Conservation (phyloP, 2,888 invertebrate species). For the Torymus texanus region DNA sequence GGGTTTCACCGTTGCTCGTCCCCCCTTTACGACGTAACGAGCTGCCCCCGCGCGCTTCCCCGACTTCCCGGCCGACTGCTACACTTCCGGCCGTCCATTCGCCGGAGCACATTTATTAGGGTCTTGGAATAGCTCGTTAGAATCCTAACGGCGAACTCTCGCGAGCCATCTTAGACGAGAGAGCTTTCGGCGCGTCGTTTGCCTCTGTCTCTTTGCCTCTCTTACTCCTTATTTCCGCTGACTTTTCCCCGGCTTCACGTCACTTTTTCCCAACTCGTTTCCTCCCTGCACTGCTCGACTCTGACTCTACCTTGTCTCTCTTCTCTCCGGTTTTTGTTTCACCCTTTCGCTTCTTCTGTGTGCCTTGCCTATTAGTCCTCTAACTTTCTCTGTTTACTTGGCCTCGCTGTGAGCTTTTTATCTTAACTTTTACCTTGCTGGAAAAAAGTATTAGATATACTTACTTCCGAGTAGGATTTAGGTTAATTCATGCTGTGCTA, state of each 20-base stretch:
- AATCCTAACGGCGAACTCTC: conserved; percentile 57
- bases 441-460: background rate
- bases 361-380: conserved; percentile 11
- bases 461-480: background rate
- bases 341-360: conserved; percentile 8
- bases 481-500: no score
- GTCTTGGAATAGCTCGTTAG: conserved; percentile 51
- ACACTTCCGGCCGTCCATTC: conserved; percentile 42
- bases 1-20: conserved; percentile 25
- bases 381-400: background rate
- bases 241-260: conserved; percentile 34
- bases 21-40: conserved; percentile 42
- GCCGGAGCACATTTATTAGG: conserved; percentile 45
- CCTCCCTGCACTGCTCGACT: background rate
- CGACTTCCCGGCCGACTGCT: conserved; percentile 4
- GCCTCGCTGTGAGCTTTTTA: conserved; percentile 3
- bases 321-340: background rate
- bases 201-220: conserved; percentile 28
- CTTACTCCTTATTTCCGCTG: conserved; percentile 35
- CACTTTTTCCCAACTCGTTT: conserved; percentile 37
- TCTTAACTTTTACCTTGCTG: background rate
- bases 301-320: conserved; percentile 4
- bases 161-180: conserved; percentile 35
- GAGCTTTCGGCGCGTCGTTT: conserved; percentile 45
- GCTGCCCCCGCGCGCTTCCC: conserved; percentile 18